A percentile compares a stretch with the other conserved stretches of the same genome.
phyloP scores from a whole-genome alignment of 1,140 invertebrate species.

The Tyrophagus putrescentiae region DNA sequence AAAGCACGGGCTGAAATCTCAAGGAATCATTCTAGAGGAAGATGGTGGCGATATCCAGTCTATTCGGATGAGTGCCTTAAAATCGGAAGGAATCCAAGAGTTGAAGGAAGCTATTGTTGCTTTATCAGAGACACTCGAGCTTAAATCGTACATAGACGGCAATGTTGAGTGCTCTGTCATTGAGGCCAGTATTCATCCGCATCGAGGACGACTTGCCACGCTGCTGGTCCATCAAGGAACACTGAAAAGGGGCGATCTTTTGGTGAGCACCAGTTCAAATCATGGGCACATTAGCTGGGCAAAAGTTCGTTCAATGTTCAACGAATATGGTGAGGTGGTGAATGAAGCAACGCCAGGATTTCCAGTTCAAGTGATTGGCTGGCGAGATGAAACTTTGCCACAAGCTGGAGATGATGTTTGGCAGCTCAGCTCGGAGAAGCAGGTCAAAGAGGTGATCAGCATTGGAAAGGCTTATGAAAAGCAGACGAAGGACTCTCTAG shows the following conservation, averaged over 20 bases:
- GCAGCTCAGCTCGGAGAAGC: conserved; percentile 61
- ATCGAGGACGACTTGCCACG: conserved; percentile 64
- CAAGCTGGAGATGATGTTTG: conserved; percentile 68
- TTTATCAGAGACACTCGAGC: conserved; percentile 70
- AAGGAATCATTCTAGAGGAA: conserved; percentile 69
- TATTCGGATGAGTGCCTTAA: conserved; percentile 75
- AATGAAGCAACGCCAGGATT: conserved; percentile 55
- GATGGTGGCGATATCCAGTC: conserved; percentile 81
- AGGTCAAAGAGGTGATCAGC: conserved; percentile 51
- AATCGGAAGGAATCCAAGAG: conserved; percentile 31
- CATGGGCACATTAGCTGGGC: conserved; percentile 51
- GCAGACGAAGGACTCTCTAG: conserved; percentile 46
- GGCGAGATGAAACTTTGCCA: conserved; percentile 57
- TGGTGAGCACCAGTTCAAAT: conserved; percentile 46
- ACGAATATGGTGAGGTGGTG: conserved; percentile 54
- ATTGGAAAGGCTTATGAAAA: conserved; percentile 43
- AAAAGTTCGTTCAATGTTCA: conserved; percentile 65
- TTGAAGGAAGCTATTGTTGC: conserved; percentile 55
- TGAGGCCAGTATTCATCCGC: conserved; percentile 59
- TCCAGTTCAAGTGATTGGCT: conserved; percentile 74
- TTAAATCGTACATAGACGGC: conserved; percentile 60
- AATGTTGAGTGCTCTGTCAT: conserved; percentile 74
- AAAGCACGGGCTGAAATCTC: conserved; percentile 44
- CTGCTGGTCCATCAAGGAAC: conserved; percentile 76
- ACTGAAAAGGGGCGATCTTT: conserved; percentile 55